Percentiles rank a stretch among this genome's conserved stretches.
Conservation (phyloP, 2,888 invertebrate species). For the Patella ulyssiponensis region DNA sequence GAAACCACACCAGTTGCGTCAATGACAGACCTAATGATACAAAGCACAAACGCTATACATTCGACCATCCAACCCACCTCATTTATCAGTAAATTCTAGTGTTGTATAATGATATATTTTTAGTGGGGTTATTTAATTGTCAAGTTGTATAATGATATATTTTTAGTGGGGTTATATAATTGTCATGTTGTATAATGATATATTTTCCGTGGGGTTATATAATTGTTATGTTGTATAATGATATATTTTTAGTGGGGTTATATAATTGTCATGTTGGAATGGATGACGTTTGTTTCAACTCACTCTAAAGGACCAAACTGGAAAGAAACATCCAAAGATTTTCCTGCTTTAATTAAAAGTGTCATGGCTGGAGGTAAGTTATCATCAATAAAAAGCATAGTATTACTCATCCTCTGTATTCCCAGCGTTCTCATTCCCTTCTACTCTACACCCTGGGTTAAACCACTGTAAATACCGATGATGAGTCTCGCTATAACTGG, state of each 20-base stretch:
- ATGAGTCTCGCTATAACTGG: too few species aligned
- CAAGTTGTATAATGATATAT: neutral
- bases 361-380: conserved; percentile 62
- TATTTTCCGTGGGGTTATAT: conserved; percentile 60
- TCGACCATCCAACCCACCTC: too few species aligned
- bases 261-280: conserved; percentile 60
- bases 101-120: conserved; percentile 32
- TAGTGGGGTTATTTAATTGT: neutral
- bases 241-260: conserved; percentile 58
- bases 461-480: too few species aligned
- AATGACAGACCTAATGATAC: too few species aligned
- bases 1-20: too few species aligned
- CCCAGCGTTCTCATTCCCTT: too few species aligned
- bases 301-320: conserved; percentile 60
- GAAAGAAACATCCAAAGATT: conserved; percentile 57
- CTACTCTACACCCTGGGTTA: too few species aligned
- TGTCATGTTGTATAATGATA: neutral
- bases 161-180: neutral
- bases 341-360: conserved; percentile 53
- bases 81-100: too few species aligned
- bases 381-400: too few species aligned
- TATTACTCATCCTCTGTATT: too few species aligned
- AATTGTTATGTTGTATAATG: conserved; percentile 45
- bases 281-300: conserved; percentile 64
- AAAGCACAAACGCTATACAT: too few species aligned